phyloP scores from a whole-genome alignment of 2,888 invertebrate genomes.

The Aphrophora alni region DNA sequence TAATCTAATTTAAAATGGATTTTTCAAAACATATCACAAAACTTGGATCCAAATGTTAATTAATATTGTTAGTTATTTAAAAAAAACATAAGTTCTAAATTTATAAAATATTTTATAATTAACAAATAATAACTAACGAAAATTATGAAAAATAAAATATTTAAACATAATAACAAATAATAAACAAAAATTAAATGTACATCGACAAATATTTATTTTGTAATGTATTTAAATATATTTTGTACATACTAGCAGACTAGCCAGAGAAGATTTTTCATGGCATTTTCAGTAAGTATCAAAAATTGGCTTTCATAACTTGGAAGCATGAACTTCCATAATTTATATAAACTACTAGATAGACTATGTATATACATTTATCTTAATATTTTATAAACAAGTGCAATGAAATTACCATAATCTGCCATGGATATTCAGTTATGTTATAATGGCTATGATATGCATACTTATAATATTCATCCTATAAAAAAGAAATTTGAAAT shows the following conservation, averaged over 20 bases:
- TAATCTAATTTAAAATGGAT: neutral
- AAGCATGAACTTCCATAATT: neutral
- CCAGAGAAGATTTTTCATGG: neutral
- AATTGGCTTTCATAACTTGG: too few species aligned
- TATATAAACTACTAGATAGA: neutral
- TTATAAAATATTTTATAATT: neutral
- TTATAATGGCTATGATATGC: too few species aligned
- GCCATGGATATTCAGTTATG: too few species aligned
- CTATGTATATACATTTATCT: neutral
- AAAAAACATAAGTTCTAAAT: too few species aligned
- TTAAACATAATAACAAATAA: neutral
- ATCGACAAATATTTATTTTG: neutral
- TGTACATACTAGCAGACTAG: neutral
- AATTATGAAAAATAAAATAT: constrained; percentile 9
- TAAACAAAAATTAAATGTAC: constrained; percentile 6
- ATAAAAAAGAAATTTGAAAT: too few species aligned
- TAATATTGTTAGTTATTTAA: neutral
- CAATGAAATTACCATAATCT: neutral
- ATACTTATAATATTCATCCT: too few species aligned
- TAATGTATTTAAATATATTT: neutral
- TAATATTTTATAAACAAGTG: neutral
- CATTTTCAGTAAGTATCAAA: neutral
- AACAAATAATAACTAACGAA: neutral
- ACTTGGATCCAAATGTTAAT: neutral
- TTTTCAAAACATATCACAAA: constrained; percentile 6